Percentiles rank a stretch among this genome's conserved stretches.
Conservation (phyloP, 2,888 invertebrate genomes). For the Mythimna ferrago region DNA sequence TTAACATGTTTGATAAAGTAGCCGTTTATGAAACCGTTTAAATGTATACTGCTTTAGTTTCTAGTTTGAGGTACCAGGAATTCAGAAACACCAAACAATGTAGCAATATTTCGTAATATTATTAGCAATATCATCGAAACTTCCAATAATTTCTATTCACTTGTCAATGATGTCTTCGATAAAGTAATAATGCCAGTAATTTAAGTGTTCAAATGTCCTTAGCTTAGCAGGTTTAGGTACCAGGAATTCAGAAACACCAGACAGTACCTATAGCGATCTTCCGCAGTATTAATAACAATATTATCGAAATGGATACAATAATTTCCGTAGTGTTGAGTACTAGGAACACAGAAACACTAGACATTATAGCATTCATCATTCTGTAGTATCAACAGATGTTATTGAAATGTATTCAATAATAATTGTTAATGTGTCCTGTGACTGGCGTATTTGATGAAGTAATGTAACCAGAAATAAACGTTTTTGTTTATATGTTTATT, state of each 20-base stretch:
- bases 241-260: no score
- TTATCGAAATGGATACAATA: no score
- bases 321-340: no score
- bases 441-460: conserved; percentile 17
- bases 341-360: no score
- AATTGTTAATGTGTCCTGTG: not conserved
- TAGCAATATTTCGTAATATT: not conserved
- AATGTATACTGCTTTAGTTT: not conserved
- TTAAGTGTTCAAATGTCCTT: no score
- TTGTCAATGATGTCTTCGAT: not conserved
- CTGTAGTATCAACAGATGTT: no score
- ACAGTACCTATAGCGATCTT: no score
- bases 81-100: not conserved
- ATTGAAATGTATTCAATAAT: not conserved
- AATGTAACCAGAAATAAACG: conserved; percentile 1
- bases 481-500: conserved; percentile 2
- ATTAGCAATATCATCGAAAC: not conserved
- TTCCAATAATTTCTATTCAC: no score
- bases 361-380: no score
- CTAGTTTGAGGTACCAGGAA: conserved; percentile 4
- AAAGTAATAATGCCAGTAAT: no score
- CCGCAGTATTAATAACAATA: no score
- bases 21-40: conserved; percentile 1
- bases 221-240: no score
- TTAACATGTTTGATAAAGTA: not conserved